phyloP scores from a whole-genome alignment of 2,888 invertebrate genomes.

The Oegoconia quadripuncta region DNA sequence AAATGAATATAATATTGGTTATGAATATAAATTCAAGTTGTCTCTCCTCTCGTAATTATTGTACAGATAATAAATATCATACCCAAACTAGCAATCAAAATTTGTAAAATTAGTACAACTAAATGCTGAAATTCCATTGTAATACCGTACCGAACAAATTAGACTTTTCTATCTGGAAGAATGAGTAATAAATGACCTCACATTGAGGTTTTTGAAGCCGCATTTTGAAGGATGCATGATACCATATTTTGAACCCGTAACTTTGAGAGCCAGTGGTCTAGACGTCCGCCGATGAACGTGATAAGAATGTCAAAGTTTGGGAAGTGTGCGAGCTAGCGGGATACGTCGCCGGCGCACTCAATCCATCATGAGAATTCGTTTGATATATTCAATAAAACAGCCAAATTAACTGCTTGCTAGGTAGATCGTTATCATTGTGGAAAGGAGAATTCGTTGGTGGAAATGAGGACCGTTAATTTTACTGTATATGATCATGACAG shows the following conservation, averaged over 20 bases:
- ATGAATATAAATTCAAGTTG: too few relatives aligned
- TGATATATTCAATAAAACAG: slow-evolving; percentile 8
- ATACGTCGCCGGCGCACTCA: slow-evolving; percentile 1
- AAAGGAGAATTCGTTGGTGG: neutral
- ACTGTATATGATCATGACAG: neutral
- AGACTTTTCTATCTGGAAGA: too few relatives aligned
- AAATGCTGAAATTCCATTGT: too few relatives aligned
- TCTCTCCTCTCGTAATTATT: too few relatives aligned
- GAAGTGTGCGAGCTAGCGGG: slow-evolving; percentile 38
- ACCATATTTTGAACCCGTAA: slow-evolving; percentile 1
- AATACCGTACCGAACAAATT: too few relatives aligned
- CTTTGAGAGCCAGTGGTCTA: slow-evolving; percentile 12
- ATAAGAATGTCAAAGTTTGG: slow-evolving; percentile 38
- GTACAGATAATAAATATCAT: too few relatives aligned
- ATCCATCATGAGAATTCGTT: neutral
- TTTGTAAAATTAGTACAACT: too few relatives aligned
- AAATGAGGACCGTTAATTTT: neutral
- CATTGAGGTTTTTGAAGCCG: too few relatives aligned
- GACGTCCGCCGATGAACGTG: slow-evolving; percentile 42
- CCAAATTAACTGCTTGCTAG: neutral
- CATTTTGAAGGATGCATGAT: too few relatives aligned
- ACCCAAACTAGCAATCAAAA: too few relatives aligned
- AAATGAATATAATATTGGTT: too few relatives aligned
- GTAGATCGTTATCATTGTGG: slow-evolving; percentile 1
- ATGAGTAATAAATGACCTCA: too few relatives aligned